phyloP scores from a whole-genome alignment of 1,140 invertebrate species.

The Pogonognathellus flavescens region DNA sequence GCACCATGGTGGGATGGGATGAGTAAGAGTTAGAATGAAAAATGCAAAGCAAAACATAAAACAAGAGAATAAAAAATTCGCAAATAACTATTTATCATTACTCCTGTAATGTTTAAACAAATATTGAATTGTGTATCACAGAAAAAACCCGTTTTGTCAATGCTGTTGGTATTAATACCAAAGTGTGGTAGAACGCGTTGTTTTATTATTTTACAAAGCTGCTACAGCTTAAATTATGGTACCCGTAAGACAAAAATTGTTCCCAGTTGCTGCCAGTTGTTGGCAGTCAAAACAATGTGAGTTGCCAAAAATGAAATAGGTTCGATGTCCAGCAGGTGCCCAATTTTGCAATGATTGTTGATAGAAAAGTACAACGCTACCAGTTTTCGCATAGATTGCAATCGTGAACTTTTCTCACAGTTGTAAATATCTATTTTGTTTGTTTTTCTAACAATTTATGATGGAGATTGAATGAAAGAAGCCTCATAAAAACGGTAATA shows the following conservation, averaged over 20 bases:
- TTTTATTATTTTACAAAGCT: too few species aligned
- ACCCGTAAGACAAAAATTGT: conserved; percentile 42
- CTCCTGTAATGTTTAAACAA: background rate
- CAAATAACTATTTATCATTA: conserved; percentile 16
- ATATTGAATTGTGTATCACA: conserved; percentile 4
- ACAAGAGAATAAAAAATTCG: conserved; percentile 6
- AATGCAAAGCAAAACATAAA: too few species aligned
- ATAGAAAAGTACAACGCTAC: background rate
- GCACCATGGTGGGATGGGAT: background rate
- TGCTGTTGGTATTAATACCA: background rate
- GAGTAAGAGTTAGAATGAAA: background rate
- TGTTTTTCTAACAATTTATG: conserved; percentile 59
- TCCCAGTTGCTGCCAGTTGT: conserved; percentile 58
- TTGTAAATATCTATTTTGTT: conserved; percentile 51
- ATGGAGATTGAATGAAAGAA: conserved; percentile 25
- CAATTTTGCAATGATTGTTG: conserved; percentile 9
- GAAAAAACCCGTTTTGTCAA: background rate
- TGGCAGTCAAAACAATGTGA: conserved; percentile 55
- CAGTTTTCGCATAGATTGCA: background rate
- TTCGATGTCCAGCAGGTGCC: conserved; percentile 56
- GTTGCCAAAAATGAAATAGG: conserved; percentile 54
- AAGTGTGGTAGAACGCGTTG: too few species aligned
- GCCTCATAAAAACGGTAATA: conserved; percentile 19
- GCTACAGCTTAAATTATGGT: background rate
- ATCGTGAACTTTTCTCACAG: conserved; percentile 37